These are phyloP conservation scores for Lethrus apterus DNA, from an alignment of 1,140 invertebrate species.

Conservation along the genomic window DNA sequence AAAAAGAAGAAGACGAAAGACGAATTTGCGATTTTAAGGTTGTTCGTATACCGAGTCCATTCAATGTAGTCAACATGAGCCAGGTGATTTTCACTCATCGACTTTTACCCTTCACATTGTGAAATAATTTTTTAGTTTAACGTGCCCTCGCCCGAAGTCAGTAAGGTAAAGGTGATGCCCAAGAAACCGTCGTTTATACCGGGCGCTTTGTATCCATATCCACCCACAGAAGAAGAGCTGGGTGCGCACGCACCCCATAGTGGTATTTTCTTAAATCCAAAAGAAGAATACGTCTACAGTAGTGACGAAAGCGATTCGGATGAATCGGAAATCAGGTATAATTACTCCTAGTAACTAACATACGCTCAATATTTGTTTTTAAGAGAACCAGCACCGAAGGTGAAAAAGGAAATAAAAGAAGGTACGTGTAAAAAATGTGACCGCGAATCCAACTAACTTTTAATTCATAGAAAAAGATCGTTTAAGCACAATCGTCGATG, in stretches of 20 bases:
- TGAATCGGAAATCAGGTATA: conserved; percentile 1
- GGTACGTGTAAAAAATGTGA: neutral
- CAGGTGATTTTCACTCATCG: neutral
- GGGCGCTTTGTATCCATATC: conserved; percentile 25
- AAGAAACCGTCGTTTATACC: conserved; percentile 25
- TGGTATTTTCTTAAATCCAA: conserved; percentile 35
- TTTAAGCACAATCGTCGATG: conserved; percentile 5
- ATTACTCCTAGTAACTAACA: no score
- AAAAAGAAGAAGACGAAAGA: conserved; percentile 14
- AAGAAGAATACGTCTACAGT: neutral
- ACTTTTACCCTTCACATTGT: neutral
- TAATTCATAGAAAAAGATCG: neutral
- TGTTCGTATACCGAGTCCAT: conserved; percentile 14
- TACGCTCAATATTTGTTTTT: no score
- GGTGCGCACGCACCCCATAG: conserved; percentile 30
- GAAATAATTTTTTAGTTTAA: conserved; percentile 26
- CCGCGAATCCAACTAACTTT: neutral
- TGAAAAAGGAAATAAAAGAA: neutral
- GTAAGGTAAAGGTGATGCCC: conserved; percentile 30
- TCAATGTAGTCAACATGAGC: neutral
- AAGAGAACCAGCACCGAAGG: neutral
- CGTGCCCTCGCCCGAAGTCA: conserved; percentile 30
- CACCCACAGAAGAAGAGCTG: conserved; percentile 22
- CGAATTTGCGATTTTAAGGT: conserved; percentile 16
- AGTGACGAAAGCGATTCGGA: conserved; percentile 4